Evolutionary conservation across 2,888 invertebrate species (phyloP), one percentile per base, ranked within the genome.

Genomic region (Temnothorax unifasciatus): DNA sequence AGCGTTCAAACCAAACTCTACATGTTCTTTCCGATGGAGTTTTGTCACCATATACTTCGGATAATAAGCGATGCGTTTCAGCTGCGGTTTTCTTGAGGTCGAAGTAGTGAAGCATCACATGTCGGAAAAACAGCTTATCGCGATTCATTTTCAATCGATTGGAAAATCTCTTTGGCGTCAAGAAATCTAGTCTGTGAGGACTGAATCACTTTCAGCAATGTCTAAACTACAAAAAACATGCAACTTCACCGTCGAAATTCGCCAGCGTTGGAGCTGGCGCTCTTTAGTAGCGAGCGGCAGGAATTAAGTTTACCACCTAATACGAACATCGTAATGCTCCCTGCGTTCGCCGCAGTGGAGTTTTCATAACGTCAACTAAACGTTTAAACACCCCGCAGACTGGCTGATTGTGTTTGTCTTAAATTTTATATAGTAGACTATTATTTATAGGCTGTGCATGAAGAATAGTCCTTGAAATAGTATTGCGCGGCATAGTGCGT

Each of bases 301-400:
- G 41, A 64, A 64, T 41, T 64, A 64, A 64, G 41, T 64, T 64
- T 64, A 64, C 38, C 34, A 63, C 61, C 29, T 61, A 61, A 61
- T 61, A 61, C n/a, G n/a, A n/a, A n/a, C n/a, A n/a, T n/a, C n/a
- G n/a, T n/a, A n/a, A n/a, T n/a, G n/a, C n/a, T n/a, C n/a, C n/a
- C n/a, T n/a, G n/a, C n/a, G n/a, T n/a, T n/a, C n/a, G n/a, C n/a
- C n/a, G n/a, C n/a, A n/a, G n/a, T n/a, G n/a, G n/a, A n/a, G n/a
- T n/a, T n/a, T n/a, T n/a, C n/a, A n/a, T n/a, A n/a, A n/a, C n/a
- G n/a, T n/a, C n/a, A n/a, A n/a, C n/a, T n/a, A n/a, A n/a, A n/a
- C n/a, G n/a, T n/a, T n/a, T n/a, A n/a, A n/a, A n/a, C n/a, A n/a
- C n/a, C n/a, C n/a, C n/a, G n/a, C n/a, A n/a, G n/a, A n/a, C n/a